These are phyloP conservation scores for Gymnocypris eckloni DNA, from an alignment of 2,797 vertebrate genomes.

Conservation along the genomic window DNA sequence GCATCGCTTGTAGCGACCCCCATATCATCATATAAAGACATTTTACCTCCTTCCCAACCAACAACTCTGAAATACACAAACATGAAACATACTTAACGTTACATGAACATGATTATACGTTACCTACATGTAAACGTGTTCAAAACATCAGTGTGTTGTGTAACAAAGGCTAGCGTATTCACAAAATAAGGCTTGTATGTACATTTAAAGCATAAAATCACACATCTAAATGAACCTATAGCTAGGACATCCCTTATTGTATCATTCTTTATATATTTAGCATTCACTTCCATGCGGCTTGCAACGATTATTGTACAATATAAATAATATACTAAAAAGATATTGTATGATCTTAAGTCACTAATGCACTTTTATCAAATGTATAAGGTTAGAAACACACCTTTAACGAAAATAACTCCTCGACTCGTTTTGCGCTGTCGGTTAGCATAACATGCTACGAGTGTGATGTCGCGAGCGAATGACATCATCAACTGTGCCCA, in stretches of 20 bases:
- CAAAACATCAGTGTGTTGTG: not conserved
- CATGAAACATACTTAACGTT: not conserved
- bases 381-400: not conserved
- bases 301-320: not conserved
- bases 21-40: conserved; percentile 83
- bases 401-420: not conserved
- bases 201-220: not conserved
- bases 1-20: conserved; percentile 87
- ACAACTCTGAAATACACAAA: conserved; percentile 4
- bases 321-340: not conserved
- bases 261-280: too few relatives aligned
- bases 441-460: conserved; percentile 38
- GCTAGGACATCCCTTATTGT: not conserved
- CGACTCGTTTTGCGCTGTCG: not conserved
- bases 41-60: conserved; percentile 41
- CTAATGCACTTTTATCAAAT: not conserved
- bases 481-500: not conserved
- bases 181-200: too few relatives aligned
- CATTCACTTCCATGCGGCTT: not conserved
- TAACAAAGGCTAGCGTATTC: not conserved
- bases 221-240: not conserved
- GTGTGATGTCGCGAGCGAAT: not conserved
- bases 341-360: not conserved
- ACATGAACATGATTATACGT: not conserved
- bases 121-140: not conserved